Evolutionary conservation across 2,113 vertebrate genomes (phyloP), one percentile per base, ranked within the genome.

Genomic region (Cynocephalus volans): DNA sequence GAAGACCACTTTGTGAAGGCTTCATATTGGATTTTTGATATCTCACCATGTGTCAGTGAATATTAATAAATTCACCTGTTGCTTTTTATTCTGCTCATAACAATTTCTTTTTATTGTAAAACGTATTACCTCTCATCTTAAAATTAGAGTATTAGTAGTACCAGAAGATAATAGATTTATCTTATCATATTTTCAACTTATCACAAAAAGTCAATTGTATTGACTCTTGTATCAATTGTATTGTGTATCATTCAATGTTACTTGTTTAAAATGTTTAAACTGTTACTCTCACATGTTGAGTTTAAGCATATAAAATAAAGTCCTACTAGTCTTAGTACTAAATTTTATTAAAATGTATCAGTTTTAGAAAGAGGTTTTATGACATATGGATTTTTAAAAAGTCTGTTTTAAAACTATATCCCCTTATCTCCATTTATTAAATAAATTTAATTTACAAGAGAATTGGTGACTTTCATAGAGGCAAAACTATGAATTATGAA

Each of bases 281-380:
- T 50, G 2, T 88, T 91, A 77, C 1, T 77, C 6, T 6, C 73
- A 33, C 1, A 26, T 82, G 54, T 52, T 88, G n/a, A 80, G 41
- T 83, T 81, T 72, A 33, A 87, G 79, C 12, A 82, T 11, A 80
- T 83, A 9, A 28, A 58, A 41, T 69, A 26, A 52, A 56, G 9
- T 41, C 19, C 13, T 69, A 14, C 12, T 56, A n/a, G 11, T 67
- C 7, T 90, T 88, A 52, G 8, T 31, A 64, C 76, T 90, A 89
- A 56, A 69, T 50, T 93, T 92, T 69, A 62, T 75, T 76, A 90
- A 91, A 95, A 93, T 65, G 4, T 79, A 24, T 88, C 24, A 11
- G 2, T 48, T 79, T 84, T 65, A 75, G 58, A 58, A 58, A 64
- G 62, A 77, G 69, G 2, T 79, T 96, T 94, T 92, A 87, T 73